Evolutionary conservation across 1,140 invertebrate genomes (phyloP), one percentile per base, ranked within the genome.

Genomic region (Anadara kagoshimensis): DNA sequence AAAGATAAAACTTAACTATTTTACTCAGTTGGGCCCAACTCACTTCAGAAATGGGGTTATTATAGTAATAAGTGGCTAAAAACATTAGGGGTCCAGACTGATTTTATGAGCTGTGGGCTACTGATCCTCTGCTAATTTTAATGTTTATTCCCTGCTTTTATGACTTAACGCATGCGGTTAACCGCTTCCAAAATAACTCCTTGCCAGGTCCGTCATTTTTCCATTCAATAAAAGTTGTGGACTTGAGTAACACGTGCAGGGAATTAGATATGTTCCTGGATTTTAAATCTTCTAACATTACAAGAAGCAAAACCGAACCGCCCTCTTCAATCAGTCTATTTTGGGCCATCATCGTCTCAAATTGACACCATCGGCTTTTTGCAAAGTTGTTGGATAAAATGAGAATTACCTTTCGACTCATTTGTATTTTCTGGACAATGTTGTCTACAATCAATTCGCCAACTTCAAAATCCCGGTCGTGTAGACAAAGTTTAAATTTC

Each of bases 321-420:
- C 56, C 70, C 1, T 36, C 29, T n/a, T 66, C 18, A 26, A 56
- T 22, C 14, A 56, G 22, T 41, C 67, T 47, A 49, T 69, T 57
- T 59, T 69, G 54, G 1, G 59, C 67, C 8, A 69, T 7, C 16
- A 59, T 45, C 36, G 47, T 18, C 41, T 69, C 53, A 56, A 56
- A 69, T 12, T 47, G 67, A 47, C 67, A 69, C 67, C 67, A 69
- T 20, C 59, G 56, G 47, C 56, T 49, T 36, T 69, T 69, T 24
- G 67, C 45, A 61, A 69, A 69, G 5, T 24, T 20, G 29, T 69
- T 69, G 0, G 66, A 69, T 45, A 69, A 47, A 10, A 69, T 54
- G n/a, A 69, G 56, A 11, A 69, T 12, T 16, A 69, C 36, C 12
- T 69, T 61, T 54, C 26, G 41, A 45, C 56, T 59, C 10, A 59